Evolutionary conservation across 2,113 vertebrate species (phyloP), one percentile per base, ranked within the genome.

Genomic region (Octodon degus): DNA sequence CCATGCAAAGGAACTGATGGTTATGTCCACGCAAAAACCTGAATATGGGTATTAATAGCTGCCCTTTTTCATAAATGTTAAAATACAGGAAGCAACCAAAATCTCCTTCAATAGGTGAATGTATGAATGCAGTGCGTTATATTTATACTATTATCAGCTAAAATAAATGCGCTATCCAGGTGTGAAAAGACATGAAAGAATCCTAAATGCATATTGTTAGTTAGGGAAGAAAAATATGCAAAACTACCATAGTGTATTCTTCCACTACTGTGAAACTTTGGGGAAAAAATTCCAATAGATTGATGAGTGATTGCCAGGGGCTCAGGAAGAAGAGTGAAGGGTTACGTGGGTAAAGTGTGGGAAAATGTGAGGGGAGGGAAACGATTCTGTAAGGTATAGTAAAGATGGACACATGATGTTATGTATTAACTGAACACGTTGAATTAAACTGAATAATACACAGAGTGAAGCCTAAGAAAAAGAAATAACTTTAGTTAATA

Each of bases 91-190:
- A 74, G 53, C 30, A 77, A 68, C 60, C 60, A 94, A 89, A 24
- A 89, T 92, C 16, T 82, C 34, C 17, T 88, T 85, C 53, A 87
- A 30, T 13, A 74, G 58, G 55, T 85, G 34, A 92, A 65, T 30
- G 5, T 5, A 87, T 76, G 72, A 63, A 58, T 11, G 70, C 40
- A 68, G 32, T 67, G 8, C 53, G 34, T 37, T 90, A 84, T 13
- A 43, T 32, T 25, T 47, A 76, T 53, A 81, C 12, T 89, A 43
- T 27, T 90, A 82, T 88, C 32, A 88, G 79, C 47, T 94, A 96
- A 53, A 91, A 50, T 1, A 81, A 96, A 65, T 88, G 27, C 43
- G 7, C 32, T 79, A 79, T 80, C 7, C 58, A 65, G 34, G 13
- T 32, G 72, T 60, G 14, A 70, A 68, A 80, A 77, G 4, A 84